Percentiles rank a stretch among this genome's conserved stretches.
phyloP scores from a whole-genome alignment of 2,797 vertebrate species.

The Crax fasciolata region DNA sequence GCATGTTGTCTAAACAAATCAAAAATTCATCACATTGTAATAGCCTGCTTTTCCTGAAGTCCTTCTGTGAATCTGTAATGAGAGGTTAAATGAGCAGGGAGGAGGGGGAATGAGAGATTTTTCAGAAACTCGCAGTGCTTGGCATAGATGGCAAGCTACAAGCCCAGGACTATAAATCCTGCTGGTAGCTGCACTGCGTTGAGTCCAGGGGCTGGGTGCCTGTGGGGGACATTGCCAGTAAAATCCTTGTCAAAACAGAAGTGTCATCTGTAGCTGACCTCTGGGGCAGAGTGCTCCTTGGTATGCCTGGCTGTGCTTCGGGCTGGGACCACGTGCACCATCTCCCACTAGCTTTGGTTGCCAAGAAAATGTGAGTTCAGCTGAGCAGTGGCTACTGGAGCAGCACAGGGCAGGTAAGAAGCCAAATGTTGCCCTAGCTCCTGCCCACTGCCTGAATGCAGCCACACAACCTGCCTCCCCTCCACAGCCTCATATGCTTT shows the following conservation, averaged over 20 bases:
- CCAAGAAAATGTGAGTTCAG: not conserved
- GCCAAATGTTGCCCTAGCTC: not conserved
- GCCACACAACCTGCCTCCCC: not conserved
- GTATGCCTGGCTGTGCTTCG: not conserved
- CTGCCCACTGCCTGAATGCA: not conserved
- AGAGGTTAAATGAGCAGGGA: not conserved
- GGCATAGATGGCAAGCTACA: not conserved
- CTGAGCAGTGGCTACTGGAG: not conserved
- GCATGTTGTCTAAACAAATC: not conserved
- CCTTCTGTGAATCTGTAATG: not conserved
- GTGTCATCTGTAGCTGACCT: not conserved
- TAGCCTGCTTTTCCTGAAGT: not conserved
- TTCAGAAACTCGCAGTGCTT: not conserved
- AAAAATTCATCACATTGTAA: not conserved
- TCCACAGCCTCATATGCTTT: not conserved
- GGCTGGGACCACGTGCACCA: accelerated
- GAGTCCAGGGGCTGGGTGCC: not conserved
- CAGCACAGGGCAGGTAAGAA: not conserved
- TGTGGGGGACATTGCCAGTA: not conserved
- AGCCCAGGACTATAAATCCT: not conserved
- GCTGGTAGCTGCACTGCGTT: not conserved
- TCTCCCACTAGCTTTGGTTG: accelerated
- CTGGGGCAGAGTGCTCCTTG: not conserved
- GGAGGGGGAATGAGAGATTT: not conserved
- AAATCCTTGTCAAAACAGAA: not conserved